Evolutionary conservation across 2,113 vertebrate genomes (phyloP).

Genomic region (Corythornis vintsioides): DNA sequence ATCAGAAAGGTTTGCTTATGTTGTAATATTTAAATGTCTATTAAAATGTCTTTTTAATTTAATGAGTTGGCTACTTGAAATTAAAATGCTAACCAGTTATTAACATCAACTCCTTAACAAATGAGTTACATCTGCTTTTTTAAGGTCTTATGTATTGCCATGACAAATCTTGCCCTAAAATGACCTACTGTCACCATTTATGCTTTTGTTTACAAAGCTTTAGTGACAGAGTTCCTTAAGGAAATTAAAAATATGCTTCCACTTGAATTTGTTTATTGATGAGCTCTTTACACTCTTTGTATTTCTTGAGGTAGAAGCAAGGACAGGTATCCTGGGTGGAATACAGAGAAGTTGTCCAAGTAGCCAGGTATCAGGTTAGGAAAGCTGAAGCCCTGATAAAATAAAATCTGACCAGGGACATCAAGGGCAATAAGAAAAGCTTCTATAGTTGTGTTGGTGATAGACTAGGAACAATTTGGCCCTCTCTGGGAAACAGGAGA

Average conservation of each 20-base stretch:
- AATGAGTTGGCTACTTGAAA: neutral
- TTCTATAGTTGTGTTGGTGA: too few species aligned
- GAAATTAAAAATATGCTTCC: neutral
- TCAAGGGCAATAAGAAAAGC: too few species aligned
- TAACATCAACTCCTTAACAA: neutral
- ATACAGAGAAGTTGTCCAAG: neutral
- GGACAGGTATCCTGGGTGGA: neutral
- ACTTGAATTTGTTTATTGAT: neutral
- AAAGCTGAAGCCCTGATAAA: too few species aligned
- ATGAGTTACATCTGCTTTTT: neutral
- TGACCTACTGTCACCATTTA: neutral
- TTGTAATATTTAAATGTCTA: neutral
- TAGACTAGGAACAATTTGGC: too few species aligned
- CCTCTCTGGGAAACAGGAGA: too few species aligned
- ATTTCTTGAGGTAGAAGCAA: neutral
- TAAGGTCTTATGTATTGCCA: neutral
- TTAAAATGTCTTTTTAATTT: neutral
- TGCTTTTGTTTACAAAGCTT: neutral
- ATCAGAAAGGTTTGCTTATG: neutral
- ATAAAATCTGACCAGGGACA: too few species aligned
- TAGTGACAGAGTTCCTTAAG: neutral
- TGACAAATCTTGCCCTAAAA: neutral
- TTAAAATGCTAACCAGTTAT: neutral
- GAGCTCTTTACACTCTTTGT: neutral
- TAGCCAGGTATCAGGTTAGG: neutral